These are phyloP conservation scores for Centropristis striata DNA, from an alignment of 2,113 vertebrate species.

Conservation along the genomic window DNA sequence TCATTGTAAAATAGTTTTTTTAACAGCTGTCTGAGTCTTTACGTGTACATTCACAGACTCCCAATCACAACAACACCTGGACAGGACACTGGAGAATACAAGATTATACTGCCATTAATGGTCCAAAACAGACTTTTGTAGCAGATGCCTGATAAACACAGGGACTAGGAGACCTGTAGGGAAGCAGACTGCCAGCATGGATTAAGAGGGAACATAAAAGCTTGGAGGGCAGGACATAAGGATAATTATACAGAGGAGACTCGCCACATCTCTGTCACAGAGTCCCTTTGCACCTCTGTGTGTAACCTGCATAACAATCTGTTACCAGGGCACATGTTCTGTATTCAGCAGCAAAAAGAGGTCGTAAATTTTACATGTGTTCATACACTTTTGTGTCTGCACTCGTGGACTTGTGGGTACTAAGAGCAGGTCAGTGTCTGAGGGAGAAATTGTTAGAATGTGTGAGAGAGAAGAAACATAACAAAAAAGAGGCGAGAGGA, in stretches of 20 bases:
- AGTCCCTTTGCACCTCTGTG: slow-evolving; percentile 29
- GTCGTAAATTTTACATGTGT: slow-evolving; percentile 37
- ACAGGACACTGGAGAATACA: slow-evolving; percentile 24
- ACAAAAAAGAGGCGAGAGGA: slow-evolving; percentile 40
- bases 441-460: background rate
- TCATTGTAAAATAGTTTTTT: background rate
- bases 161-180: slow-evolving; percentile 23
- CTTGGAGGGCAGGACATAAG: slow-evolving; percentile 41
- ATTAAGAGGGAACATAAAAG: slow-evolving; percentile 50
- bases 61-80: slow-evolving; percentile 6
- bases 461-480: background rate
- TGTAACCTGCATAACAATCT: slow-evolving; percentile 34
- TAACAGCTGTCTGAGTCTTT: slow-evolving; percentile 10
- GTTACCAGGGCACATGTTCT: slow-evolving; percentile 2
- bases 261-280: slow-evolving; percentile 36
- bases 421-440: background rate
- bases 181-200: slow-evolving; percentile 43
- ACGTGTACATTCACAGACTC: slow-evolving; percentile 3
- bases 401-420: background rate
- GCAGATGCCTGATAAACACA: slow-evolving; percentile 28
- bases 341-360: slow-evolving; percentile 2
- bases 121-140: slow-evolving; percentile 25
- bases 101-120: slow-evolving; percentile 16
- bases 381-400: slow-evolving; percentile 1
- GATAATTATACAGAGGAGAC: slow-evolving; percentile 59